A percentile compares a stretch with the other conserved stretches of the same genome.
phyloP scores from a whole-genome alignment of 1,140 invertebrate genomes.

The Carposina sasakii region DNA sequence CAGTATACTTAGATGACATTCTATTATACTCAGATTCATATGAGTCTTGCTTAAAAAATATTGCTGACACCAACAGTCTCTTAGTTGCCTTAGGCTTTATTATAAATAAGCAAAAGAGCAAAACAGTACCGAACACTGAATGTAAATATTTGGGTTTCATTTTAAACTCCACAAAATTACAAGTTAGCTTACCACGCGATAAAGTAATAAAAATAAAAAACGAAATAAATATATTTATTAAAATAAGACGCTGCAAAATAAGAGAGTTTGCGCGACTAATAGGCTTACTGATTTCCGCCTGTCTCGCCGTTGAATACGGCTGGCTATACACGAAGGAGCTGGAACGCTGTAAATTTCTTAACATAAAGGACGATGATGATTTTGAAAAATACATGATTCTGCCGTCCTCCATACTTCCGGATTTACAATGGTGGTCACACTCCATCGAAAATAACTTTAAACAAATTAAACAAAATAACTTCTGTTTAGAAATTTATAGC shows the following conservation, averaged over 20 bases:
- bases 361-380: neutral
- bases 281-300: neutral
- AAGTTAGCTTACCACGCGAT: neutral
- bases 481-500: slow-evolving; percentile 2
- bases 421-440: slow-evolving; percentile 9
- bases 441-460: neutral
- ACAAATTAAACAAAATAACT: slow-evolving; percentile 3
- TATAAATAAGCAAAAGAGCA: slow-evolving; percentile 9
- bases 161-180: neutral
- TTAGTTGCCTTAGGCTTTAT: slow-evolving; percentile 8
- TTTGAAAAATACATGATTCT: slow-evolving; percentile 5
- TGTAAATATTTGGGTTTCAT: slow-evolving; percentile 1
- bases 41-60: slow-evolving; percentile 10
- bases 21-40: slow-evolving; percentile 7
- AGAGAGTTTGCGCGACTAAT: slow-evolving; percentile 6
- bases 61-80: neutral
- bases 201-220: neutral
- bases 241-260: slow-evolving; percentile 3
- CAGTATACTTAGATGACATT: slow-evolving; percentile 7
- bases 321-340: slow-evolving; percentile 11
- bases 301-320: neutral
- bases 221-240: neutral
- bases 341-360: slow-evolving; percentile 6
- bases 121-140: neutral
- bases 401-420: neutral